Conservation (phyloP, 1,140 invertebrate species). For the Catajapyx aquilonaris region DNA sequence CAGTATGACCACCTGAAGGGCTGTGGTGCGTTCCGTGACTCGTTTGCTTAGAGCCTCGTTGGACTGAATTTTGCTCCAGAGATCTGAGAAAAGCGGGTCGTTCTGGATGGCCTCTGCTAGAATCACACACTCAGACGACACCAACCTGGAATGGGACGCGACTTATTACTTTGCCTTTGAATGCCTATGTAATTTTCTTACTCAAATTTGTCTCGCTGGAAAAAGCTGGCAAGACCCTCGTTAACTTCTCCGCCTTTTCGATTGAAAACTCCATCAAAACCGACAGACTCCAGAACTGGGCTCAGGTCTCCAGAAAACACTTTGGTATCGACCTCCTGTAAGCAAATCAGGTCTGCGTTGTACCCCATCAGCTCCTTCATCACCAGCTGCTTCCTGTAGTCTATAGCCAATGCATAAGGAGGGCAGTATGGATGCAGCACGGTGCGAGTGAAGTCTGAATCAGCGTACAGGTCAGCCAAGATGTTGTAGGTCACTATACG, state of each 20-base stretch:
- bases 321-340: slow-evolving; percentile 80
- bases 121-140: slow-evolving; percentile 24
- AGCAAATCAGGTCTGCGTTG: slow-evolving; percentile 68
- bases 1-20: slow-evolving; percentile 31
- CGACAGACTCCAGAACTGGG: slow-evolving; percentile 30
- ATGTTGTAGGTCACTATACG: slow-evolving; percentile 73
- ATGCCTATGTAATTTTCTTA: slow-evolving; percentile 1
- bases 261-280: slow-evolving; percentile 36
- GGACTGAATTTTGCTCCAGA: slow-evolving; percentile 33
- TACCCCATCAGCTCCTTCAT: slow-evolving; percentile 72
- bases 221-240: slow-evolving; percentile 68
- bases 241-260: slow-evolving; percentile 46
- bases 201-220: slow-evolving; percentile 18
- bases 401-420: slow-evolving; percentile 46
- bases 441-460: slow-evolving; percentile 48
- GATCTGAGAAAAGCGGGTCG: slow-evolving; percentile 27
- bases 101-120: slow-evolving; percentile 30
- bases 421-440: slow-evolving; percentile 62
- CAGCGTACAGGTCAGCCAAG: slow-evolving; percentile 66
- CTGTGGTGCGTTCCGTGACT: slow-evolving; percentile 31
- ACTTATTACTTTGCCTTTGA: too few species aligned
- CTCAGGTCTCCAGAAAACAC: slow-evolving; percentile 49
- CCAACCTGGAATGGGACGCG: slow-evolving; percentile 18
- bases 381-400: slow-evolving; percentile 67
- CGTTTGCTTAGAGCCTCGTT: slow-evolving; percentile 35